Base-by-base conservation (phyloP, 1,140 invertebrate species). In the Platyscapa corneri region DNA sequence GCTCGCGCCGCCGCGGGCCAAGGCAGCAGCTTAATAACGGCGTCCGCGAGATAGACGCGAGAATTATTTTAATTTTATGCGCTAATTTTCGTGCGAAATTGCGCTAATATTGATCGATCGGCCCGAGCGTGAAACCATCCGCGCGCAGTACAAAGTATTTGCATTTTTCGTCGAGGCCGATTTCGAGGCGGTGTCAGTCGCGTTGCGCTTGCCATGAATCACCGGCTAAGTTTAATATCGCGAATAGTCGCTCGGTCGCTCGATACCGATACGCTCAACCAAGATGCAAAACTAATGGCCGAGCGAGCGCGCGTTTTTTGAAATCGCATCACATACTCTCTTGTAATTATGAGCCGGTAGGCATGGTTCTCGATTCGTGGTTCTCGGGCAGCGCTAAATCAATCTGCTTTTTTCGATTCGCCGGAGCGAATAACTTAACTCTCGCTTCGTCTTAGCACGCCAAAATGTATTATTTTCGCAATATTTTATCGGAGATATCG, bases 181-280 rank as follows among this genome's bases (percentile, higher is more conserved):
- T 39, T 79, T n/a, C n/a, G n/a, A n/a, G n/a, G n/a, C n/a, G n/a
- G n/a, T n/a, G n/a, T n/a, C n/a, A n/a, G n/a, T n/a, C n/a, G n/a
- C 53, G 76, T 64, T 79, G 0, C 83, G 83, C 84, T 79, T 87
- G 88, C 88, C 87, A 80, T 65, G 60, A 90, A 90, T 89, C 88
- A 89, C 80, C 60, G 30, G 30, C 30, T 53, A 56, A 53, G 53
- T 60, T 78, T 78, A 42, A 53, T 39, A 30, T 79, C 76, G 53
- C 14, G 76, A 64, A 39, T 79, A 53, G 39, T 34, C 32, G 72
- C 27, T 70, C 70, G n/a, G n/a, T n/a, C n/a, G n/a, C n/a, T n/a
- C n/a, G n/a, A n/a, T n/a, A n/a, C n/a, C n/a, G 75, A 77, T 56
- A 30, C 75, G 3, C 8, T 56, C 6, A 34, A 8, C 16, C 8